Percentiles rank a stretch among this genome's conserved stretches.
These are phyloP conservation scores for Parotia lawesii DNA, from an alignment of 2,113 vertebrate genomes.

Conservation along the genomic window DNA sequence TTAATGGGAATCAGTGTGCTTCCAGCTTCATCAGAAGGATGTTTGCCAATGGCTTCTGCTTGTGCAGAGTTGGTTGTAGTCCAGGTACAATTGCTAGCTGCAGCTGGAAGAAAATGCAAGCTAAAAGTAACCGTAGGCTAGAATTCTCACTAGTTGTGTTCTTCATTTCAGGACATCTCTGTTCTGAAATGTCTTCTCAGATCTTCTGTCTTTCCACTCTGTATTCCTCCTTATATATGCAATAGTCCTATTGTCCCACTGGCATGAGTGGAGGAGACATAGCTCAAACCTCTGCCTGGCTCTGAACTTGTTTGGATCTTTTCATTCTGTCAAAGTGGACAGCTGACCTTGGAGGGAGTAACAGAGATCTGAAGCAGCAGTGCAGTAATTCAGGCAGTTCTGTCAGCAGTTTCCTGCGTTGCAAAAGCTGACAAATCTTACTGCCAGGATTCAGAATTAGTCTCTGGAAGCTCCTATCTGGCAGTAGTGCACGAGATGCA, in stretches of 20 bases:
- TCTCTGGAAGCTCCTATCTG: neutral
- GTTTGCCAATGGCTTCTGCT: neutral
- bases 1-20: neutral
- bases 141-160: neutral
- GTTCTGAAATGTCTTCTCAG: neutral
- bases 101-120: neutral
- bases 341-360: neutral
- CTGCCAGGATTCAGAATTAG: neutral
- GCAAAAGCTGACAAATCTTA: neutral
- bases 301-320: neutral
- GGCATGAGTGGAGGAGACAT: neutral
- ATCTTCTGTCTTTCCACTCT: neutral
- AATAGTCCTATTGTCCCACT: neutral
- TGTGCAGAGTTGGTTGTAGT: neutral
- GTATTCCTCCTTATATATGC: neutral
- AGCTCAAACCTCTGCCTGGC: neutral
- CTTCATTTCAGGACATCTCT: neutral
- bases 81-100: neutral
- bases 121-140: neutral
- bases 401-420: neutral
- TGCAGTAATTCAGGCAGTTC: neutral
- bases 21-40: neutral
- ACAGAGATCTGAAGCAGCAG: neutral
- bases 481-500: fast-evolving
- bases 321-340: neutral